A percentile compares a stretch with the other conserved stretches of the same genome.
Evolutionary conservation across 2,888 invertebrate genomes (phyloP).

Genomic region (Liodrosophila aerea): DNA sequence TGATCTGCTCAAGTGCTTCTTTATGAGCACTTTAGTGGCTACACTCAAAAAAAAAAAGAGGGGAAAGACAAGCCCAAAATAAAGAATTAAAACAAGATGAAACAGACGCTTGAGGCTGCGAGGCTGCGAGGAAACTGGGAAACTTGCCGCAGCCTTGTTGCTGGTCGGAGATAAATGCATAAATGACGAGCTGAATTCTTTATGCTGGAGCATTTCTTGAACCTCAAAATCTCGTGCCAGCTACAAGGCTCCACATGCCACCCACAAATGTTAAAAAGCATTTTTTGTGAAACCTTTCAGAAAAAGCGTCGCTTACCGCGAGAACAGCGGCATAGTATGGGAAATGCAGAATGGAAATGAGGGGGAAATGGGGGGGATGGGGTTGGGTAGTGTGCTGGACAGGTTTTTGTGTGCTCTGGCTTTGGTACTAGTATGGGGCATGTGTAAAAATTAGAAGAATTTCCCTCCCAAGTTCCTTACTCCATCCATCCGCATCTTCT

Average conservation of each 20-base stretch:
- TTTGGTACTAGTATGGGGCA: conserved; percentile 35
- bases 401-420: too few relatives aligned
- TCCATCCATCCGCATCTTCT: conserved; percentile 28
- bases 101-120: background rate
- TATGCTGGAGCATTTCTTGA: conserved; percentile 67
- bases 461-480: conserved; percentile 69
- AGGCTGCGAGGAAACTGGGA: conserved; percentile 8
- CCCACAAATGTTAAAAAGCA: conserved; percentile 68
- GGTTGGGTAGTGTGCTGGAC: background rate
- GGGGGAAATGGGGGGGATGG: background rate
- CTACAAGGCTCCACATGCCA: background rate
- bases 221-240: conserved; percentile 9
- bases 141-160: conserved; percentile 59
- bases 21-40: conserved; percentile 20
- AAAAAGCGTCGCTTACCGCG: conserved; percentile 55
- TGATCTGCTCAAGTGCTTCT: conserved; percentile 21
- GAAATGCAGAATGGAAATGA: conserved; percentile 1
- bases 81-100: background rate
- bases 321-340: conserved; percentile 16
- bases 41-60: background rate
- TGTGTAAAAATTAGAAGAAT: conserved; percentile 75
- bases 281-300: conserved; percentile 74
- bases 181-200: conserved; percentile 76
- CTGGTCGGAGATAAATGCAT: conserved; percentile 72
- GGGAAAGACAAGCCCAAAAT: background rate